These are phyloP conservation scores for Tenthredo notha DNA, from an alignment of 2,888 invertebrate species.

Conservation along the genomic window DNA sequence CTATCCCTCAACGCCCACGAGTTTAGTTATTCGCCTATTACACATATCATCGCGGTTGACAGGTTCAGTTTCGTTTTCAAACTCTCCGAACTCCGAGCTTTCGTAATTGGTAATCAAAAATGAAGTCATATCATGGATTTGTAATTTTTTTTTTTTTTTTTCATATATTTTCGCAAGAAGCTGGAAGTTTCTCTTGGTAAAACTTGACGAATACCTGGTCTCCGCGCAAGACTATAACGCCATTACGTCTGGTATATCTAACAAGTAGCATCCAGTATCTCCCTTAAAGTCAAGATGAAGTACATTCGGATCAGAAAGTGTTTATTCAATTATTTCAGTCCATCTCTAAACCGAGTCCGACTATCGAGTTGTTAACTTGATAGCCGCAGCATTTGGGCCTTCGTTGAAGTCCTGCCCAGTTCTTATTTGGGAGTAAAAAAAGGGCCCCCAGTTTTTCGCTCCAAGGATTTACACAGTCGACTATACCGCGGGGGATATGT, in stretches of 20 bases:
- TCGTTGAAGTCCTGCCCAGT: neutral
- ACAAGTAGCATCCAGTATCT: slow-evolving; percentile 6
- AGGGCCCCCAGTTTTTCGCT: neutral
- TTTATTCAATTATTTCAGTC: neutral
- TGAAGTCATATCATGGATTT: no score
- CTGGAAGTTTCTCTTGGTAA: neutral
- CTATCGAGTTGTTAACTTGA: neutral
- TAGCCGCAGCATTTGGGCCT: neutral
- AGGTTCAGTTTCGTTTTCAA: neutral
- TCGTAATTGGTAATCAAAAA: neutral
- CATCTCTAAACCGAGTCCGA: neutral
- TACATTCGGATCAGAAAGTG: neutral
- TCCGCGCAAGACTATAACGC: neutral
- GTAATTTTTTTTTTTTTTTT: no score
- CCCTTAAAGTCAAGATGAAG: neutral
- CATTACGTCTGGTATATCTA: neutral
- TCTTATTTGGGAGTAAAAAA: neutral
- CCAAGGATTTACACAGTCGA: neutral
- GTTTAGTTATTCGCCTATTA: neutral
- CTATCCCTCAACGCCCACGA: slow-evolving; percentile 26
- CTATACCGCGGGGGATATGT: neutral
- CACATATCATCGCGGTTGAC: neutral
- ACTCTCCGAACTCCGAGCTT: neutral
- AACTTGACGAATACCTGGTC: neutral
- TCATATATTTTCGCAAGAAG: no score